Base-by-base conservation (phyloP, 2,888 invertebrate species). In the Trichogramma evanescens region DNA sequence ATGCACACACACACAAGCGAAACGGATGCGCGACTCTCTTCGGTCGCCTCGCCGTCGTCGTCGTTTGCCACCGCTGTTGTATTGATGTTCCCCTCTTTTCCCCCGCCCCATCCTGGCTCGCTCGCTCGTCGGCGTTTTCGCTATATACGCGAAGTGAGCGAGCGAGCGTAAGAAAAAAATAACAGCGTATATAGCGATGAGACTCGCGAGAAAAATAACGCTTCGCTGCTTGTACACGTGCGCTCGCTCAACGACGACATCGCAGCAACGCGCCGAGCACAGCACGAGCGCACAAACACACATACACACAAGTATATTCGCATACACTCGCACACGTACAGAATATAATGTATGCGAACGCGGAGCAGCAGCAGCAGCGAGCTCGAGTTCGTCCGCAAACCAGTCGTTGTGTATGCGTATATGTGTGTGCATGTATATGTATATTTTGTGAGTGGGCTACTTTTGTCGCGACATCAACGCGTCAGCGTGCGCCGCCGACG, bases 391-490 rank as follows among this genome's bases (percentile, higher is more conserved):
- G 26, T 26, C 26, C 26, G 26, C 26, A 26, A 26, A 26, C 26
- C 26, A 26, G 26, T 26, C 26, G 26, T 26, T 26, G 26, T 26
- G 26, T 26, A 26, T 26, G 26, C 26, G 26, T 26, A 2, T 26
- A 26, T 26, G 26, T 26, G 26, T 26, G 26, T 26, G 53, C 49
- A 56, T 48, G 56, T 59, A 59, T 58, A 52, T n/a, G 48, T 43
- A 54, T 44, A 55, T 62, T 58, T 61, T 58, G 63, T 59, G 61
- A 59, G 54, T 61, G 63, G 63, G 61, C 63, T 63, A 63, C 63
- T 63, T 61, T 61, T 61, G 61, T 63, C 63, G 50, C 57, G 50
- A 45, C n/a, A 45, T n/a, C 45, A 45, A 9, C 50, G 42, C 50
- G 53, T 53, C 40, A 26, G 13, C 40, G 56, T 50, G 58, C 59